Evolutionary conservation across 2,888 invertebrate genomes (phyloP).

Genomic region (Tanypteryx hageni): DNA sequence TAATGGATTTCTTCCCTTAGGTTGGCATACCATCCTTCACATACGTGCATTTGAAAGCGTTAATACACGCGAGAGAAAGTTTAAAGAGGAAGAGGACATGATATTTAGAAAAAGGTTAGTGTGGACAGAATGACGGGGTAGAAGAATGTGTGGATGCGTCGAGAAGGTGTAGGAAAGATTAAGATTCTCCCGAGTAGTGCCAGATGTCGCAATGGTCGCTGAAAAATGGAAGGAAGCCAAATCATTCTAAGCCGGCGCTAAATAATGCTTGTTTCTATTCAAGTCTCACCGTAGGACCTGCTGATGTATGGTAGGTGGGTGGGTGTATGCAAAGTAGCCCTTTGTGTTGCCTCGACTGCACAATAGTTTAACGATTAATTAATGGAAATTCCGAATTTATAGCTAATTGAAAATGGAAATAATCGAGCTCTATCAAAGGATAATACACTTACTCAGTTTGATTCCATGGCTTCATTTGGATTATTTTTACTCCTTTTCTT

Average conservation of each 20-base stretch:
- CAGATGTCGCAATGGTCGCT: conserved; percentile 44
- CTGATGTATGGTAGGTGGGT: background rate
- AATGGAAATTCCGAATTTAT: too few species aligned
- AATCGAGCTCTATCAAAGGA: too few species aligned
- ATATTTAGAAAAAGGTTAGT: conserved; percentile 37
- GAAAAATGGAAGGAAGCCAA: conserved; percentile 36
- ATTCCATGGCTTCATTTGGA: too few species aligned
- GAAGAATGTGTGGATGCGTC: background rate
- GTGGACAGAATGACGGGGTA: background rate
- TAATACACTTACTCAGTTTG: too few species aligned
- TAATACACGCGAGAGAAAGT: conserved; percentile 17
- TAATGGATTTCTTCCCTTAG: background rate
- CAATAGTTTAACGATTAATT: too few species aligned
- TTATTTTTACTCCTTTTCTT: too few species aligned
- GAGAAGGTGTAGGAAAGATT: conserved; percentile 34
- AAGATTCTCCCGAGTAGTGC: background rate
- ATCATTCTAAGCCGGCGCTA: background rate
- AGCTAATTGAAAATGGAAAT: too few species aligned
- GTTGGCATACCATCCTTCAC: background rate
- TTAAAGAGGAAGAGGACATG: background rate
- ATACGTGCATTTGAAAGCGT: conserved; percentile 13
- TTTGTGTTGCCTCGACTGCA: too few species aligned
- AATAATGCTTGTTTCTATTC: conserved; percentile 6
- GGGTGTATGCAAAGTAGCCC: too few species aligned
- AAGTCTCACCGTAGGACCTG: background rate